Percentiles rank a stretch among this genome's conserved stretches.
Conservation (phyloP, 2,888 invertebrate genomes). For the Cylindroiulus punctatus region DNA sequence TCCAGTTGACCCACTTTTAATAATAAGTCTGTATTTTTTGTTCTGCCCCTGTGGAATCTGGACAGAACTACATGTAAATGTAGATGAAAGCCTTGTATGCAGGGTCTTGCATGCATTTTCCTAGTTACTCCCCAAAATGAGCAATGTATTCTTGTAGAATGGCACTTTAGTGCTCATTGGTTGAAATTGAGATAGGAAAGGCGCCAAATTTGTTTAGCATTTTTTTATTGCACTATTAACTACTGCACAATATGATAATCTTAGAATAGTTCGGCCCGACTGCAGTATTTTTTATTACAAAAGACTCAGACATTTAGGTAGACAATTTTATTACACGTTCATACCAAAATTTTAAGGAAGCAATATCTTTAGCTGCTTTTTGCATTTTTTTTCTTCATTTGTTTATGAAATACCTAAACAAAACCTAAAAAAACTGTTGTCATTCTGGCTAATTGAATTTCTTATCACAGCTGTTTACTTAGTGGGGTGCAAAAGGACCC, state of each 20-base stretch:
- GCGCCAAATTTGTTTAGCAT: constrained; percentile 63
- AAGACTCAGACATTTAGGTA: no score
- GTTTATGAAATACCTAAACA: no score
- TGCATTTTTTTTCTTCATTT: no score
- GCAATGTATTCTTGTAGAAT: constrained; percentile 72
- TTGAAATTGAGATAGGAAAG: constrained; percentile 60
- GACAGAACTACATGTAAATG: not conserved
- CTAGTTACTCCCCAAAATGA: not conserved
- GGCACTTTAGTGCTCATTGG: not conserved
- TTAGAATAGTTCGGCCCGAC: no score
- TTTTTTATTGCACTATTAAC: no score
- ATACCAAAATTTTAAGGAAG: no score
- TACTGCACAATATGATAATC: no score
- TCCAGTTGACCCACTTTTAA: not conserved
- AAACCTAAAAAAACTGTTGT: no score
- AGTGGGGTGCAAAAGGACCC: constrained; percentile 95
- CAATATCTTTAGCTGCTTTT: no score
- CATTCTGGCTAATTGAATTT: constrained; percentile 65
- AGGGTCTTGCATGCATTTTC: not conserved
- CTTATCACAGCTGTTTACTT: constrained; percentile 90
- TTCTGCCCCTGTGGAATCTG: not conserved
- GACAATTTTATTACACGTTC: no score
- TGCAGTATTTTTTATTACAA: no score
- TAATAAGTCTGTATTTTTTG: not conserved
- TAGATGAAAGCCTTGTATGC: not conserved